Base-by-base conservation (phyloP, 2,888 invertebrate genomes). In the Agonum fuliginosum region DNA sequence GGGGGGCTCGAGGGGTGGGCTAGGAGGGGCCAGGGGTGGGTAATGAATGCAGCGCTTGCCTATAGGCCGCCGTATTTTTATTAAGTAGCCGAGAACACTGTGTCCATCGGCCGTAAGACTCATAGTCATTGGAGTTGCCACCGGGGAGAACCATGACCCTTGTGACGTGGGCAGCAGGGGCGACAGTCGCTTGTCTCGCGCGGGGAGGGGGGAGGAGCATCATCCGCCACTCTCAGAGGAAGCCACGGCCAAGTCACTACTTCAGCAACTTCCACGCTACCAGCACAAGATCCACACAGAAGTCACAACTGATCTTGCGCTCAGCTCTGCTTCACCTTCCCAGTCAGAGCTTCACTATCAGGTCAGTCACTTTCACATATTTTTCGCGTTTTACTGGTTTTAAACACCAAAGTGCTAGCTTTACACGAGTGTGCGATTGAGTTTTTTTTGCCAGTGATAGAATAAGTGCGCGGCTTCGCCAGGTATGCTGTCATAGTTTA, bases 191-290 rank as follows among this genome's bases (percentile, higher is more conserved):
- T 8, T 12, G 41, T 48, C 70, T 19, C 51, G 67, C 72, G 19
- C 20, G 37, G 62, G 65, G 51, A 34, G 48, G 78, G 43, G 65
- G 67, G 75, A 30, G 22, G 37, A 22, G 30, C 67, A 43, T 37
- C 65, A 62, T 62, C 62, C 41, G 75, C 51, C 75, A 51, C 67
- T 62, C 74, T 74, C 74, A 65, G 51, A 46, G 74, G 74, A 74
- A 74, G 74, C 74, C 70, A 54, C 48, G 43, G 34, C 27, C 41
- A 58, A 70, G 27, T 69, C 77, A 77, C 77, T 77, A 77, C 77
- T 58, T 77, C 77, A 77, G 77, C 77, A 77, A 77, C 70, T 37
- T 51, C 58, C 67, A 67, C 69, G 77, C 77, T 76, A 76, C 75
- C 77, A 70, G 54, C 77, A 70, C 70, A 77, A 43, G 70, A 30